These are phyloP conservation scores for Drosophila neonasuta DNA, from an alignment of 2,888 invertebrate species.

Conservation along the genomic window DNA sequence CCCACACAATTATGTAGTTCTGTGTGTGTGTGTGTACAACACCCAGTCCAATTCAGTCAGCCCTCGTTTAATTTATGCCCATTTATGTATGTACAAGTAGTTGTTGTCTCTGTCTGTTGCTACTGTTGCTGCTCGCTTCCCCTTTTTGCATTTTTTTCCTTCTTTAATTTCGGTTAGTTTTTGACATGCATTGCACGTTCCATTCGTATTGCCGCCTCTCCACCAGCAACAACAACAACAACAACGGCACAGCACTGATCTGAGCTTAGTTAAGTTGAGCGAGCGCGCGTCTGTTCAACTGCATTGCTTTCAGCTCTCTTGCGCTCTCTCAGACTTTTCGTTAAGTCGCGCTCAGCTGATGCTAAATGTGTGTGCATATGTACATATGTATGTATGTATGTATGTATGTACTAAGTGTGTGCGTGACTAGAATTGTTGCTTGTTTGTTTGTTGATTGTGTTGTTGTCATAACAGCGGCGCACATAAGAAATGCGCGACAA, in stretches of 20 bases:
- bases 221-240: not conserved
- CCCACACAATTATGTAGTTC: conserved; percentile 8
- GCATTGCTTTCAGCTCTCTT: conserved; percentile 9
- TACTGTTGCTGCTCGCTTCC: conserved; percentile 30
- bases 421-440: conserved; percentile 72
- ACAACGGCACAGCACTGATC: conserved; percentile 42
- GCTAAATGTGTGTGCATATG: conserved; percentile 15
- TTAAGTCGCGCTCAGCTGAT: conserved; percentile 39
- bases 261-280: conserved; percentile 63
- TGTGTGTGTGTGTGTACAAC: not conserved
- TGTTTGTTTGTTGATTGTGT: conserved; percentile 49
- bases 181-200: conserved; percentile 57
- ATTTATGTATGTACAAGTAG: conserved; percentile 35
- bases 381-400: not conserved
- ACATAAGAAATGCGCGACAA: conserved; percentile 42
- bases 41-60: conserved; percentile 24
- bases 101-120: conserved; percentile 35
- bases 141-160: conserved; percentile 1
- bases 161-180: conserved; percentile 19
- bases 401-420: conserved; percentile 29
- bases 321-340: conserved; percentile 15
- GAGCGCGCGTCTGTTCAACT: conserved; percentile 38
- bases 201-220: conserved; percentile 17
- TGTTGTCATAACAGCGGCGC: conserved; percentile 72
- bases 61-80: conserved; percentile 60